Evolutionary conservation across 2,113 vertebrate species (phyloP), one percentile per base, ranked within the genome.

Genomic region (Centropus unirufus): DNA sequence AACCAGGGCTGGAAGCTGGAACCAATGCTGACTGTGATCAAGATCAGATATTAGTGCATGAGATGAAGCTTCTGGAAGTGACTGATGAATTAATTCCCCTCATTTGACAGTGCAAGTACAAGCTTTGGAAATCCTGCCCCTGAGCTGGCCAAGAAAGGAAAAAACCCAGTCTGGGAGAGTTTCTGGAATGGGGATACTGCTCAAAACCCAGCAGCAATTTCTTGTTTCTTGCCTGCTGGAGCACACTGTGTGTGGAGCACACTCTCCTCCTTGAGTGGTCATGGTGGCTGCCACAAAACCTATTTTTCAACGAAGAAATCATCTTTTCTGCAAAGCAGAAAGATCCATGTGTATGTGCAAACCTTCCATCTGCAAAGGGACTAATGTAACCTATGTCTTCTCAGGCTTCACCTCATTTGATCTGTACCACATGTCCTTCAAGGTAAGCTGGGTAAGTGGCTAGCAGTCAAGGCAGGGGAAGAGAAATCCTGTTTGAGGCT

Each of bases 401-500:
- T 89, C 17, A 54, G 95, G 85, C 88, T 89, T 96, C 94, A 96
- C 96, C 93, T 97, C 94, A 70, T 93, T 59, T 97, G 95, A 95
- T 97, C 96, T 73, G 81, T n/a, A 68, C 88, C 62, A 55, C 81
- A 10, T 74, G 90, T 87, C 92, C 89, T 94, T 95, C 78, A 91
- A 95, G 94, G 96, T 96, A 96, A 95, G 97, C 96, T 83, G 93
- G 94, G 93, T 94, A 96, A 96, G 95, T 97, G 94, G 95, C 92
- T 95, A 59, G 69, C 93, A 96, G 92, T 93, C 78, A 66, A 82
- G 73, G 89, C 87, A 86, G 68, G 46, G 58, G 49, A 61, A 74
- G 91, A 95, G 78, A 93, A 97, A 95, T 94, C 94, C 96, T 81
- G 73, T 90, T 95, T 95, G 95, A 91, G 76, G 42, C 74, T 94